Evolutionary conservation across 2,113 vertebrate genomes (phyloP).

Genomic region (Thamnaconus septentrionalis): DNA sequence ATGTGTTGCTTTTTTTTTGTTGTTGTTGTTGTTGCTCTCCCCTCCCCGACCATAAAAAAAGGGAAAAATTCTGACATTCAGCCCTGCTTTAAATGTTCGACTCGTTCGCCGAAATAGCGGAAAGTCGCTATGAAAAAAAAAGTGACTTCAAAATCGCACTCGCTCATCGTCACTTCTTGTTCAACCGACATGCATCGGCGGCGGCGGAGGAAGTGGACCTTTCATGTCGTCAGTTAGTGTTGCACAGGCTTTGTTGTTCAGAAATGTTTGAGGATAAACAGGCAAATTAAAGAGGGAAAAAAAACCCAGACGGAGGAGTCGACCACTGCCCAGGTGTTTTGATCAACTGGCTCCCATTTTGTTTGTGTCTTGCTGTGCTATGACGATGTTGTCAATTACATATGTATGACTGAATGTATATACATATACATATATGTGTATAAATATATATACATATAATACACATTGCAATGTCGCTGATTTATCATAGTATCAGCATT

Average conservation of each 20-base stretch:
- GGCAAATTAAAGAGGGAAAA: background rate
- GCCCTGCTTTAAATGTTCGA: too few species aligned
- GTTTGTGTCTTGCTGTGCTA: background rate
- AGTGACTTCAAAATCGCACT: background rate
- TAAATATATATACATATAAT: too few species aligned
- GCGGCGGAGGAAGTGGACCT: background rate
- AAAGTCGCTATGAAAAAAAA: background rate
- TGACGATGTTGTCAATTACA: background rate
- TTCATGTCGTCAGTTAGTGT: background rate
- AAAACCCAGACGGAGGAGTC: background rate
- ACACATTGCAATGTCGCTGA: too few species aligned
- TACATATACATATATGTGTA: too few species aligned
- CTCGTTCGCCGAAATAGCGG: too few species aligned
- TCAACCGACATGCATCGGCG: background rate
- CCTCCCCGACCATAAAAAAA: background rate
- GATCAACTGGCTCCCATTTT: background rate
- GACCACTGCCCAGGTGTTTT: background rate
- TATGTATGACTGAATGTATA: too few species aligned
- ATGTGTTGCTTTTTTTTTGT: slow-evolving; percentile 17
- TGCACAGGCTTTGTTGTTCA: background rate
- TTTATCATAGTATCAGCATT: too few species aligned
- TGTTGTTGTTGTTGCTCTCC: slow-evolving; percentile 2
- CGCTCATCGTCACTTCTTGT: slow-evolving; percentile 1
- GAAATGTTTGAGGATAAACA: background rate
- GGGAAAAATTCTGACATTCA: slow-evolving; percentile 5